Percentiles rank a stretch among this genome's conserved stretches.
These are phyloP conservation scores for Acrossocheilus wenchowensis DNA, from an alignment of 2,797 vertebrate species.

Conservation along the genomic window DNA sequence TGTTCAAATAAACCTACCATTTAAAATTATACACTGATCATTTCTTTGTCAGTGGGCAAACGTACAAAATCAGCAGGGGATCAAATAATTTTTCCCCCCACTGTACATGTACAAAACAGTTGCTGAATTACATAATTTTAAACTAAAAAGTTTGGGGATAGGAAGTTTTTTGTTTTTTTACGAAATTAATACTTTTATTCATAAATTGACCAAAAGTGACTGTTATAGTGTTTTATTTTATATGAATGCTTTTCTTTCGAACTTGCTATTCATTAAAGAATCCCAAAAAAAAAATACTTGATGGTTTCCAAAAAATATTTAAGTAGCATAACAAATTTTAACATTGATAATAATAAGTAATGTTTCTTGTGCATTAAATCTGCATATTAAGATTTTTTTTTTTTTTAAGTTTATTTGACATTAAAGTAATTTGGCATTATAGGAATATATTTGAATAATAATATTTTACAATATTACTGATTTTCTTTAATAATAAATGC, in stretches of 20 bases:
- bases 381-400: not conserved
- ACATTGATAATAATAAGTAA: not conserved
- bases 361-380: not conserved
- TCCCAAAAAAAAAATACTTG: too few relatives aligned
- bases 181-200: not conserved
- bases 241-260: not conserved
- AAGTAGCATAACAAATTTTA: not conserved
- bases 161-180: not conserved
- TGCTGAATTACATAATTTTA: not conserved
- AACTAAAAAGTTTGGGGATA: not conserved
- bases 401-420: not conserved
- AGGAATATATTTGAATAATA: too few relatives aligned
- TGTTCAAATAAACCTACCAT: too few relatives aligned
- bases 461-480: too few relatives aligned
- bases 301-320: not conserved
- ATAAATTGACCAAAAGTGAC: not conserved
- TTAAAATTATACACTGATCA: too few relatives aligned
- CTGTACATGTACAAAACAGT: not conserved
- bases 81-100: too few relatives aligned
- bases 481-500: not conserved
- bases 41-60: too few relatives aligned
- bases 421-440: not conserved
- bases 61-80: too few relatives aligned
- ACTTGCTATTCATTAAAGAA: not conserved
- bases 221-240: not conserved